Evolutionary conservation across 2,113 vertebrate species (phyloP).

Genomic region (Capreolus pygargus): DNA sequence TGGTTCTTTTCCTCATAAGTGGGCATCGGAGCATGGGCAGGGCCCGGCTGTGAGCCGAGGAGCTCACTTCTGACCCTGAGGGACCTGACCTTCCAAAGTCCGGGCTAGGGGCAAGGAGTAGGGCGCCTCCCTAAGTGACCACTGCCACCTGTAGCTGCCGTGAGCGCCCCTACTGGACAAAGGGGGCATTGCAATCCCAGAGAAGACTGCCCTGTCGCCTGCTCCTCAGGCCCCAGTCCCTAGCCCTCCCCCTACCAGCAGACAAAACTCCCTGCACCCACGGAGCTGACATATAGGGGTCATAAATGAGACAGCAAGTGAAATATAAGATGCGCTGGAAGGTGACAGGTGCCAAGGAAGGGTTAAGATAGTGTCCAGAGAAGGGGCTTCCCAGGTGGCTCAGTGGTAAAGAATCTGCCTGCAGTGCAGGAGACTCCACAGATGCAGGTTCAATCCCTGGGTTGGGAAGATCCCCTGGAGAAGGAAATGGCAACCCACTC

Average conservation of each 20-base stretch:
- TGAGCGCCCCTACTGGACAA: not conserved
- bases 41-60: fast-evolving
- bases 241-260: not conserved
- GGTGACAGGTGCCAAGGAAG: not conserved
- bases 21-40: not conserved
- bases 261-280: not conserved
- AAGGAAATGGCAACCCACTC: not conserved
- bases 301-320: not conserved
- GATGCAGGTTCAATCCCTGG: not conserved
- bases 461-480: not conserved
- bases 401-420: not conserved
- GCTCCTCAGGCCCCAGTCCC: not conserved
- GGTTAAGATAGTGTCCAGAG: not conserved
- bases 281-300: not conserved
- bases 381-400: not conserved
- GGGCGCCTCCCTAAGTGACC: not conserved
- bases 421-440: not conserved
- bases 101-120: too few relatives aligned
- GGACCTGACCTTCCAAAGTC: not conserved
- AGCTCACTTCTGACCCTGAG: not conserved
- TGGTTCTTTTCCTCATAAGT: not conserved
- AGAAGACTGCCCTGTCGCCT: not conserved
- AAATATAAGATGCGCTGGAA: fast-evolving
- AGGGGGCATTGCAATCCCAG: not conserved
- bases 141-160: not conserved